Conservation (phyloP, 2,888 invertebrate species). For the Campoletis raptor region DNA sequence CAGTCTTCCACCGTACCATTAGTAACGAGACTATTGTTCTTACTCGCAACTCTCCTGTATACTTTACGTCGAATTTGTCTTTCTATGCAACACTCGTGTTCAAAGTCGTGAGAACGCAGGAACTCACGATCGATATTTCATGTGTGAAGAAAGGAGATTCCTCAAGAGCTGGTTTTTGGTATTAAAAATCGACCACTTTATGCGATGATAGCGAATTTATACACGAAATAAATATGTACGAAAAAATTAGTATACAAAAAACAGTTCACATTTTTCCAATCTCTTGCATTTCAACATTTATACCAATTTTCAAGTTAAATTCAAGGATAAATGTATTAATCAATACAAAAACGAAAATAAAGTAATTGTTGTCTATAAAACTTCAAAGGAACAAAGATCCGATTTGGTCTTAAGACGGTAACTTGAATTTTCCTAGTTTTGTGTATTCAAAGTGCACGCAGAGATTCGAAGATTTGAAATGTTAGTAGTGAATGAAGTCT, state of each 20-base stretch:
- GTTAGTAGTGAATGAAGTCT: constrained; percentile 10
- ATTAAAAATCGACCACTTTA: not conserved
- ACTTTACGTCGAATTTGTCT: constrained; percentile 11
- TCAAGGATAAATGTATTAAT: not conserved
- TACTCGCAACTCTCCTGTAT: not conserved
- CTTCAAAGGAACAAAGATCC: not conserved
- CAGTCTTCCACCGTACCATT: not conserved
- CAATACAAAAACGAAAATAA: not conserved
- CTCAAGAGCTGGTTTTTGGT: not conserved
- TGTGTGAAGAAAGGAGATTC: not conserved
- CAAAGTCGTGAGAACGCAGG: not conserved
- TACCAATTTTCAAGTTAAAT: not conserved
- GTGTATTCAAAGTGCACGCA: not conserved
- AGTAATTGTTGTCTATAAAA: not conserved
- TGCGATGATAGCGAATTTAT: not conserved
- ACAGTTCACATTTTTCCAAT: not conserved
- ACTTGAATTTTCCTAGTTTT: not conserved
- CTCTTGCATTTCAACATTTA: not conserved
- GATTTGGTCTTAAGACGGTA: not conserved
- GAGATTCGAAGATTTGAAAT: constrained; percentile 33
- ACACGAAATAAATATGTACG: not conserved
- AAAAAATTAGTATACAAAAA: too few relatives aligned
- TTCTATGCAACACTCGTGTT: not conserved
- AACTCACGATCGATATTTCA: constrained; percentile 2
- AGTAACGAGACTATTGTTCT: constrained; percentile 22